Percentiles rank a stretch among this genome's conserved stretches.
Conservation (phyloP, 2,113 vertebrate species). For the Nanorana parkeri region DNA sequence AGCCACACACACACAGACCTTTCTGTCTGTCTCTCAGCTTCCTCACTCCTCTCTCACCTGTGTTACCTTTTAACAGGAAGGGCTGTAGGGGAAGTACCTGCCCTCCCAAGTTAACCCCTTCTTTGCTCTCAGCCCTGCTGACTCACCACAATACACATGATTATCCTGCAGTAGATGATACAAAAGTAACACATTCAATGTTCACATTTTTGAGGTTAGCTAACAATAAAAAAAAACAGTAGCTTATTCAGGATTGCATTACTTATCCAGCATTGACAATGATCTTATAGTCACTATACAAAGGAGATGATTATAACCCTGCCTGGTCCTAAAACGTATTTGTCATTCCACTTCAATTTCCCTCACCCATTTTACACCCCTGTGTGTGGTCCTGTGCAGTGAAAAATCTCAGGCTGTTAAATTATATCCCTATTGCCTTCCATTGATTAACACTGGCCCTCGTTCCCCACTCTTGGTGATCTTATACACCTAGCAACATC, state of each 20-base stretch:
- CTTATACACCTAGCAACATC: slow-evolving; percentile 5
- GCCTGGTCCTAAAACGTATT: slow-evolving; percentile 23
- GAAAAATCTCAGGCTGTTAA: slow-evolving; percentile 9
- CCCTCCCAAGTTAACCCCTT: no score
- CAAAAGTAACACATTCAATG: neutral
- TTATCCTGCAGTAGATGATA: neutral
- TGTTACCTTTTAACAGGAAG: no score
- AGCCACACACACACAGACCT: no score
- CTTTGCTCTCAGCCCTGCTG: no score
- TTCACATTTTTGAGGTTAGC: no score
- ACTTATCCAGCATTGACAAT: neutral
- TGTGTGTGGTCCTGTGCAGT: slow-evolving; percentile 7
- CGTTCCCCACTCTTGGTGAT: neutral
- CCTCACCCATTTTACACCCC: slow-evolving; percentile 4
- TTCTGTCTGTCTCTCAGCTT: no score
- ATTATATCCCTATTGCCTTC: slow-evolving; percentile 17
- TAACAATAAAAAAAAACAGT: slow-evolving; percentile 12
- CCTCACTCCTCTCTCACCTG: no score
- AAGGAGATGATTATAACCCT: neutral
- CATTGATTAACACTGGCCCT: slow-evolving; percentile 9
- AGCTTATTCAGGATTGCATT: slow-evolving; percentile 5
- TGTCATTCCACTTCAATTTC: slow-evolving; percentile 11
- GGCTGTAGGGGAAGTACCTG: no score
- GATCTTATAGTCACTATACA: neutral
- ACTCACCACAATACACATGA: neutral